Conservation (phyloP, 2,797 vertebrate species). For the Neosilurus mollespiculum region DNA sequence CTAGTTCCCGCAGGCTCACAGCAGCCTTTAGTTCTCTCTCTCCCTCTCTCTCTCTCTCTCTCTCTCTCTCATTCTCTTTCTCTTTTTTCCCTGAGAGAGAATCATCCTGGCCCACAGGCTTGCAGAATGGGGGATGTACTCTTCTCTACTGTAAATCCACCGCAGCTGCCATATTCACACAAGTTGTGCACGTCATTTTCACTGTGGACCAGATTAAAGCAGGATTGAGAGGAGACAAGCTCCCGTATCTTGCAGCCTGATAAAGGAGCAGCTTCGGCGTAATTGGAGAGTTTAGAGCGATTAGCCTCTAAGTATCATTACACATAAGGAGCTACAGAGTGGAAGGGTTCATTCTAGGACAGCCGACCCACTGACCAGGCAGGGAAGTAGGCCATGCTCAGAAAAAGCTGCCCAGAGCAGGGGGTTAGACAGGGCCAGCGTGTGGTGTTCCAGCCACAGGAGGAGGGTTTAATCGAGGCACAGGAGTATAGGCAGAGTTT, state of each 20-base stretch:
- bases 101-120: slow-evolving; percentile 47
- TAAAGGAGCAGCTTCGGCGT: slow-evolving; percentile 47
- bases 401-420: slow-evolving; percentile 35
- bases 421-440: slow-evolving; percentile 10
- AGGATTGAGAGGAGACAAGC: slow-evolving; percentile 33
- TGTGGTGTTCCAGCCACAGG: slow-evolving; percentile 10
- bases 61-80: neutral
- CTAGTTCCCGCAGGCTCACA: slow-evolving; percentile 53
- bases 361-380: slow-evolving; percentile 52
- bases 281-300: slow-evolving; percentile 55
- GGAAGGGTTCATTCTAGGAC: slow-evolving; percentile 55
- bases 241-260: slow-evolving; percentile 37
- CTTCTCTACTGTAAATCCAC: slow-evolving; percentile 51
- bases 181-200: slow-evolving; percentile 42
- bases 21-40: slow-evolving; percentile 49
- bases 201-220: slow-evolving; percentile 36
- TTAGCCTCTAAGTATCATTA: slow-evolving; percentile 54
- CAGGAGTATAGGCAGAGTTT: slow-evolving; percentile 27
- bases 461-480: slow-evolving; percentile 6
- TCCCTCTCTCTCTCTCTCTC: slow-evolving; percentile 31
- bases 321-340: slow-evolving; percentile 44
- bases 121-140: slow-evolving; percentile 46
- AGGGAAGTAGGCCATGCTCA: slow-evolving; percentile 49
- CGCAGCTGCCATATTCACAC: slow-evolving; percentile 42
- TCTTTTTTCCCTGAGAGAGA: slow-evolving; percentile 45